Base-by-base conservation (phyloP, 1,140 invertebrate genomes). In the Leptinotarsa texana region DNA sequence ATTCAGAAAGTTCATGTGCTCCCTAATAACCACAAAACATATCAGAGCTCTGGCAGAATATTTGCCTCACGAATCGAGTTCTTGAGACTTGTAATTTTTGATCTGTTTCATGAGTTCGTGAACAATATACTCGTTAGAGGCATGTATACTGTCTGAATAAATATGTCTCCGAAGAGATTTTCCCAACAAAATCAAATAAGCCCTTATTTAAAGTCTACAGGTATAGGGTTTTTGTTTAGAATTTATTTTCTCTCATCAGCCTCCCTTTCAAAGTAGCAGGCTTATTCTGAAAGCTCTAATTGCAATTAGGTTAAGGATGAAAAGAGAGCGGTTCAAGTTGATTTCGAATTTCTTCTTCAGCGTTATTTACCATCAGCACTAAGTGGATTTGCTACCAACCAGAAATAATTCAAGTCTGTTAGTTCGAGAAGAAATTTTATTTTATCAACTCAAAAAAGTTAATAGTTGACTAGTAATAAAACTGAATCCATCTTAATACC, bases 221-320 rank as follows among this genome's bases (percentile, higher is more conserved):
- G 51, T 57, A 57, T 57, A 57, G 51, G 51, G 66, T 68, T 68
- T 68, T 68, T 68, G 66, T 68, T 68, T 68, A 24, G 66, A 68
- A 68, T 68, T 68, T 68, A 42, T 68, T 42, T 27, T 42, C 51
- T 57, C 24, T 68, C 24, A 68, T 68, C 66, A 68, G 66, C 42
- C 66, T 68, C 66, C 66, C 66, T 68, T 68, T 68, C 66, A 68
- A 42, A 42, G 42, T 42, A 68, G 66, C 33, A 68, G 15, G 66
- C 66, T 68, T 68, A 68, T 68, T 68, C 66, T 49, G 66, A 68
- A 68, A 42, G 66, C 24, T 68, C 66, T 68, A 68, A 68, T 68
- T 68, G 66, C 66, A 68, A 68, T 68, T 68, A 68, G 66, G 66
- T 47, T 27, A 42, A 68, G 27, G 42, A 68, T 68, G 66, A 68